Base-by-base conservation (phyloP, 92 coral and sea anemone species). In the Muricea muricata region DNA sequence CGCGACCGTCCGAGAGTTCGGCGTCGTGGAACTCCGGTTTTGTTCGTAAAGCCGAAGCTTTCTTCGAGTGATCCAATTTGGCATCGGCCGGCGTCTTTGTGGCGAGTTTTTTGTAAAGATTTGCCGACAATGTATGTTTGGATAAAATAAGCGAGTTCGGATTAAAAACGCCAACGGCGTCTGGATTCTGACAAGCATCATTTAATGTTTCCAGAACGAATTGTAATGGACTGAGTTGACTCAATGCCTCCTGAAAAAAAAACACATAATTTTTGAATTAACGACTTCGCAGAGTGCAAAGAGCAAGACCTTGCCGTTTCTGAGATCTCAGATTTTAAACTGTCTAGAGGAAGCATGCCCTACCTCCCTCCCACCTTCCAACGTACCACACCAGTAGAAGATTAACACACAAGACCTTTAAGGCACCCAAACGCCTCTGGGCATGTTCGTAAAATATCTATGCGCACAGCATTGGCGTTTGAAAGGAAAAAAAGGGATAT, bases 181-280 rank as follows among this genome's bases (percentile, higher is more conserved):
- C 97, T 5, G 90, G 86, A 50, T 90, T 90, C 79, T 86, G 86
- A 81, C 94, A 91, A 3, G 88, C 88, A 65, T 93, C 98, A 63
- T 93, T 90, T 34, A 95, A 82, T 7, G 98, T 91, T 58, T 93
- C 91, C 48, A 95, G 89, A 17, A 93, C 91, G 73, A 89, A 86
- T 81, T 95, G 94, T 28, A 95, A 80, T 3, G 94, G 91, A 56
- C 97, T 85, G 23, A 95, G 97, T 56, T 91, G 89, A 28, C 94
- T 93, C 37, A 90, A 73, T n/a, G 92, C 84, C 52, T 93, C 97
- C 98, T 95, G 34, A 37, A 75, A 17, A 66, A n/a, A n/a, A n/a
- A n/a, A n/a, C n/a, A n/a, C n/a, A n/a, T n/a, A n/a, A n/a, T n/a
- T n/a, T n/a, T n/a, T n/a, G n/a, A n/a, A n/a, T n/a, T n/a, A n/a